Base-by-base conservation (phyloP, 2,888 invertebrate genomes). In the Parapristionchus giblindavisi region DNA sequence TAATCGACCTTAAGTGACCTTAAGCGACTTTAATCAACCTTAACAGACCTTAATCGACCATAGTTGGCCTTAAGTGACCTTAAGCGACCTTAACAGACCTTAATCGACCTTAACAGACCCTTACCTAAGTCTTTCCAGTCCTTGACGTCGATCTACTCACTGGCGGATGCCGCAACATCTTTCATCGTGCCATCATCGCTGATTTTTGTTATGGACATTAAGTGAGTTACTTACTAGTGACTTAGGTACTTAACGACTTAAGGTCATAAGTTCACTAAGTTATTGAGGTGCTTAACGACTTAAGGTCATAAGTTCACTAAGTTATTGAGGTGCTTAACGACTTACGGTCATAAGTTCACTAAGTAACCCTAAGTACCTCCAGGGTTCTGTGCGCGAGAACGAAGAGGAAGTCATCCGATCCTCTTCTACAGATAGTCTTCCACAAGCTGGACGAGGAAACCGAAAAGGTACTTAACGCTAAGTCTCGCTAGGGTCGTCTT, bases 391-490 rank as follows among this genome's bases (percentile, higher is more conserved):
- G 79, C 54, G 80, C 81, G 51, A 80, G 85, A n/a, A 75, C 78
- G 27, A 48, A 56, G 8, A 58, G 82, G 3, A 75, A 76, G 52
- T 66, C 76, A 21, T 77, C 80, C 3, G 85, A 86, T 66, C 85
- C 84, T 1, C 77, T 85, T 58, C 79, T 85, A 38, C 85, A 85
- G 60, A 77, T 85, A 74, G 84, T 86, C 3, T 85, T 85, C 65
- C 84, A 86, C 60, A 81, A 79, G 58, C 77, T 82, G 2, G 83
- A 82, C 61, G 82, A 81, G 51, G 85, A 85, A 36, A 75, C 78
- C 1, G 82, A 78, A 54, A 84, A 81, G 78, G 85, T 85, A 48
- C 8, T 8, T 60, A 48, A 48, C 21, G n/a, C n/a, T n/a, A n/a
- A n/a, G n/a, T n/a, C n/a, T n/a, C n/a, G n/a, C n/a, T n/a, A n/a